Evolutionary conservation across 2,797 vertebrate genomes (phyloP).

Genomic region (Anguilla megastoma): DNA sequence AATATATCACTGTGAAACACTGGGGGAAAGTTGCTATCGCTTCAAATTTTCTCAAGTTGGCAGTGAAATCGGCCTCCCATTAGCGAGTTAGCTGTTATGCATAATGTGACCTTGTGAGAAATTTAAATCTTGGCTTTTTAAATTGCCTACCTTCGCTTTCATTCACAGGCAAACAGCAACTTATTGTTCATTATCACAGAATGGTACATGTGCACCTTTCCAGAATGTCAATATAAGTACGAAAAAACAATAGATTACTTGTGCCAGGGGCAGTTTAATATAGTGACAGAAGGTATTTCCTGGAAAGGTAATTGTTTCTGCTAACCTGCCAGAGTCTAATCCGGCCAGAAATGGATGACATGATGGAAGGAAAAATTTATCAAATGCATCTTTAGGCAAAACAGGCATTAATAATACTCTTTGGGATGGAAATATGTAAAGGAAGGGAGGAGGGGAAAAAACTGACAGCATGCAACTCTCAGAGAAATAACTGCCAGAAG

Average conservation of each 20-base stretch:
- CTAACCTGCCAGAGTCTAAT: conserved; percentile 30
- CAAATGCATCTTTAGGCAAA: conserved; percentile 37
- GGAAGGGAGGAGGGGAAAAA: neutral
- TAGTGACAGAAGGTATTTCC: conserved; percentile 37
- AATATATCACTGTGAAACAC: neutral
- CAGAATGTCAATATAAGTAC: conserved; percentile 74
- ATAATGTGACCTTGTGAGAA: conserved; percentile 11
- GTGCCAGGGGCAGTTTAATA: conserved; percentile 30
- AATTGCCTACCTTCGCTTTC: conserved; percentile 76
- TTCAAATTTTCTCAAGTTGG: neutral
- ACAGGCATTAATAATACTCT: conserved; percentile 27
- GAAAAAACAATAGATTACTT: conserved; percentile 70
- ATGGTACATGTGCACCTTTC: conserved; percentile 67
- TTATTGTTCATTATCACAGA: conserved; percentile 71
- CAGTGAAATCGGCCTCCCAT: neutral
- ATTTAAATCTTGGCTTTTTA: conserved; percentile 61
- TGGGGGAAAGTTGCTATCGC: neutral
- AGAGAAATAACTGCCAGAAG: neutral
- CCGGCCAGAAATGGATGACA: conserved; percentile 25
- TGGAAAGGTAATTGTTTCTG: conserved; percentile 33
- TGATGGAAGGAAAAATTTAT: conserved; percentile 33
- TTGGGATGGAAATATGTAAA: neutral
- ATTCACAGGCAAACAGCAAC: conserved; percentile 76
- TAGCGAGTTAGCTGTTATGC: neutral
- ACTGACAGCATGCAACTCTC: neutral